These are phyloP conservation scores for Diadumene lineata DNA, from an alignment of 92 coral and sea anemone species.

Conservation along the genomic window DNA sequence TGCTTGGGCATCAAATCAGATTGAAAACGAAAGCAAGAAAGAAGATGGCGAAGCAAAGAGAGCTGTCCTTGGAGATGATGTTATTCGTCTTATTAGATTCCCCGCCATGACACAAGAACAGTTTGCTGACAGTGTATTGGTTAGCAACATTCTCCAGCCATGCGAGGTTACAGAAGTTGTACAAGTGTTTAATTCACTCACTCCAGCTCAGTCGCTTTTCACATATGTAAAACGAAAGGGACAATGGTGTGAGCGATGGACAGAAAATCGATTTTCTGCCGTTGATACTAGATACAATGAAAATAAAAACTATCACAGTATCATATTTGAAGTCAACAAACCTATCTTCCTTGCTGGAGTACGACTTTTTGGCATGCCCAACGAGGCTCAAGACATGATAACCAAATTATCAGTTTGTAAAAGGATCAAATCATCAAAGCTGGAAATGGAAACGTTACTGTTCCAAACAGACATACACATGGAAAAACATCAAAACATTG, in stretches of 20 bases:
- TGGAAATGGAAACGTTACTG: neutral
- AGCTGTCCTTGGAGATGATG: conserved; percentile 19
- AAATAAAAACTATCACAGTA: neutral
- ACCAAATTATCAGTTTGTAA: neutral
- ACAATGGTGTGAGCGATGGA: conserved; percentile 9
- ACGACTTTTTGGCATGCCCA: neutral
- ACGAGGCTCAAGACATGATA: neutral
- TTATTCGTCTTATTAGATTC: conserved; percentile 19
- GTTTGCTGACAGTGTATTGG: conserved; percentile 25
- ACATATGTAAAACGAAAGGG: neutral
- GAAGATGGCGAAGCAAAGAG: conserved; percentile 1
- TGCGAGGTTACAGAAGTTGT: conserved; percentile 19
- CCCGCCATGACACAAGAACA: conserved; percentile 28
- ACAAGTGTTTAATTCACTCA: neutral
- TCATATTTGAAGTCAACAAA: conserved; percentile 10
- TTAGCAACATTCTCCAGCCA: conserved; percentile 10
- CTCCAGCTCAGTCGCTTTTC: neutral
- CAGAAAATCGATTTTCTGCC: conserved; percentile 4
- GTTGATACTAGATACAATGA: neutral
- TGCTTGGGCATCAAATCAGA: conserved; percentile 25
- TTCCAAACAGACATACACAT: neutral
- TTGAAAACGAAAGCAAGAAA: conserved; percentile 2
- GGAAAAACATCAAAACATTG: neutral
- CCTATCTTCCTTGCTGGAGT: conserved; percentile 30
- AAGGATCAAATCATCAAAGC: neutral